phyloP scores from a whole-genome alignment of 64 coral and sea anemone species.

The Actinia equina region DNA sequence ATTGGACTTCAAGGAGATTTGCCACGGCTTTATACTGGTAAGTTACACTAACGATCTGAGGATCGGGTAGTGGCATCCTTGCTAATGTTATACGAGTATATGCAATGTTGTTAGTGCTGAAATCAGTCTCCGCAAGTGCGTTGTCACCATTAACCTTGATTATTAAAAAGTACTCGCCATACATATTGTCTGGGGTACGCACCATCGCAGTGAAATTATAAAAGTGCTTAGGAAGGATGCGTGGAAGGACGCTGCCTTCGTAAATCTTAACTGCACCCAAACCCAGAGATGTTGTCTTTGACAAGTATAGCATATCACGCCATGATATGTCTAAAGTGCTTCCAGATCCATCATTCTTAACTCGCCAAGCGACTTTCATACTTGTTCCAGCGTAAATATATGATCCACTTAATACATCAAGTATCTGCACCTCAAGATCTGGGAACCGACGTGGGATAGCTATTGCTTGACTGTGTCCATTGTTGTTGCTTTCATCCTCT shows the following conservation, averaged over 20 bases:
- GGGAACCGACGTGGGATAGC: conserved; percentile 49
- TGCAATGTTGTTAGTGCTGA: conserved; percentile 45
- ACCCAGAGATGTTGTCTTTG: conserved; percentile 18
- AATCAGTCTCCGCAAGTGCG: conserved; percentile 22
- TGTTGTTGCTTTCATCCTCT: conserved; percentile 43
- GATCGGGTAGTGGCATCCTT: conserved; percentile 48
- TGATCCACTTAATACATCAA: conserved; percentile 25
- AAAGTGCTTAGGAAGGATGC: background rate
- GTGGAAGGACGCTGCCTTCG: background rate
- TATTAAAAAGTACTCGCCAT: conserved; percentile 51
- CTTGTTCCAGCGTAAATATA: conserved; percentile 20
- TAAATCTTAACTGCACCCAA: conserved; percentile 8
- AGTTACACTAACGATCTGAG: conserved; percentile 31
- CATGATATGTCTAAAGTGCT: conserved; percentile 35
- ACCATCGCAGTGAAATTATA: conserved; percentile 40
- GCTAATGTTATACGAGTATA: conserved; percentile 5
- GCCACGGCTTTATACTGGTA: conserved; percentile 41
- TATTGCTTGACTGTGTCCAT: conserved; percentile 15
- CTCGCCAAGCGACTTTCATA: conserved; percentile 43
- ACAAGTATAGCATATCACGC: conserved; percentile 61
- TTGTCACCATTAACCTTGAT: conserved; percentile 52
- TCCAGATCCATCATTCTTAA: conserved; percentile 65
- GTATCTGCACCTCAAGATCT: conserved; percentile 38
- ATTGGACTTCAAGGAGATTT: conserved; percentile 47
- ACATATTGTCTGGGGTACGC: conserved; percentile 21